Evolutionary conservation across 2,888 invertebrate genomes (phyloP).

Genomic region (Mallateleia sp.): DNA sequence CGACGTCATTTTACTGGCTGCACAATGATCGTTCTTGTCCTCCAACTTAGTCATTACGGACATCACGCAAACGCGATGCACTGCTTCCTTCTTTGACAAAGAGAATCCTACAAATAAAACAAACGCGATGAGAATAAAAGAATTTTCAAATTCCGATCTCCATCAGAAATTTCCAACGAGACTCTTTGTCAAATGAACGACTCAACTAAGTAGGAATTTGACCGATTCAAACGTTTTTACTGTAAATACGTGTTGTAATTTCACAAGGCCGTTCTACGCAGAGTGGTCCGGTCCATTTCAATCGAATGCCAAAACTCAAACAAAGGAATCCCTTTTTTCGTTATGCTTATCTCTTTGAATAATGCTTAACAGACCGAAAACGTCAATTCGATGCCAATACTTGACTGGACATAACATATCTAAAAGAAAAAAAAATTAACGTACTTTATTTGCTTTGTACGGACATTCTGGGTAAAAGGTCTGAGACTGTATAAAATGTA

Average conservation of each 20-base stretch:
- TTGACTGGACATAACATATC: not conserved
- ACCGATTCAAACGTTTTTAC: constrained; percentile 89
- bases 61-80: constrained; percentile 88
- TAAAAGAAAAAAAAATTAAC: constrained; percentile 7
- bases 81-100: constrained; percentile 78
- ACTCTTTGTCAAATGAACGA: constrained; percentile 63
- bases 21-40: constrained; percentile 56
- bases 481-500: constrained; percentile 88
- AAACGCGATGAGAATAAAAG: not conserved
- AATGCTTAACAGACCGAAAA: not conserved
- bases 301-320: not conserved
- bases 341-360: not conserved
- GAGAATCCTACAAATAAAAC: not conserved
- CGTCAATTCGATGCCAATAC: too few species aligned
- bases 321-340: not conserved
- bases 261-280: constrained; percentile 88
- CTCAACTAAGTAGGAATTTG: constrained; percentile 88
- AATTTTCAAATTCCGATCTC: not conserved
- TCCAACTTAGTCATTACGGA: constrained; percentile 85
- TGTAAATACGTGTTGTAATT: constrained; percentile 89
- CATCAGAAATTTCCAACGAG: not conserved
- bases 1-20: constrained; percentile 2
- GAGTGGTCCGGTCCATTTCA: constrained; percentile 83
- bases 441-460: too few species aligned
- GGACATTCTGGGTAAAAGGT: constrained; percentile 46